These are phyloP conservation scores for Callimorpha dominula DNA, from an alignment of 2,888 invertebrate genomes.

Conservation along the genomic window DNA sequence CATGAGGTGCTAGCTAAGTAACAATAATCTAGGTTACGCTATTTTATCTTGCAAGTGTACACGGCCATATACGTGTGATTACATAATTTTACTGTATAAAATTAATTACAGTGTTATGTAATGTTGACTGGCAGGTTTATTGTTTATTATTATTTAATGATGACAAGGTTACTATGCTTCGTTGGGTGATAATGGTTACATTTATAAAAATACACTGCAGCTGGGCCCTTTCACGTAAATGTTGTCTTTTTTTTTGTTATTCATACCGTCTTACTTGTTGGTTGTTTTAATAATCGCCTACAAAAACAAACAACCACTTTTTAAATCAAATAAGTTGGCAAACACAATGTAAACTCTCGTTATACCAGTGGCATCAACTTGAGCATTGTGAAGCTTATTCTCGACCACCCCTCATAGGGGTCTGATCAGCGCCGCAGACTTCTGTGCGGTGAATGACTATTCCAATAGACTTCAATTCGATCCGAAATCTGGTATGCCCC, in stretches of 20 bases:
- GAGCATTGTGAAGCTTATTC: too few species aligned
- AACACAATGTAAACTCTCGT: too few species aligned
- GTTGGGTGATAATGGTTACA: conserved; percentile 9
- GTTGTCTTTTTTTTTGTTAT: not conserved
- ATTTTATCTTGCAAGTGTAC: conserved; percentile 38
- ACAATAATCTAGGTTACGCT: conserved; percentile 42
- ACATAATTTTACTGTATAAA: conserved; percentile 30
- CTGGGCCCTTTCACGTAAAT: not conserved
- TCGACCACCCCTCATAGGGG: too few species aligned
- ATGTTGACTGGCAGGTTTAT: conserved; percentile 27
- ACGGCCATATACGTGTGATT: conserved; percentile 28
- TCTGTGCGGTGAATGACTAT: too few species aligned
- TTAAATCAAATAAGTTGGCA: too few species aligned
- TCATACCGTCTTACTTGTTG: not conserved
- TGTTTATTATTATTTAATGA: conserved; percentile 35
- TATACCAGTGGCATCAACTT: too few species aligned
- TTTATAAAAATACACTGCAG: not conserved
- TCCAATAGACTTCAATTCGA: too few species aligned
- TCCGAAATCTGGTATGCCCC: too few species aligned
- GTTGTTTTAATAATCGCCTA: not conserved
- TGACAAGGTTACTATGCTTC: conserved; percentile 24
- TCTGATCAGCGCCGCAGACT: too few species aligned
- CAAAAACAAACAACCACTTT: not conserved
- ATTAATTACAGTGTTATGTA: conserved; percentile 36
- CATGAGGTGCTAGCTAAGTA: conserved; percentile 23